These are phyloP conservation scores for Imbricaverruca yamaguchii DNA, from an alignment of 2,888 invertebrate species.

Conservation along the genomic window DNA sequence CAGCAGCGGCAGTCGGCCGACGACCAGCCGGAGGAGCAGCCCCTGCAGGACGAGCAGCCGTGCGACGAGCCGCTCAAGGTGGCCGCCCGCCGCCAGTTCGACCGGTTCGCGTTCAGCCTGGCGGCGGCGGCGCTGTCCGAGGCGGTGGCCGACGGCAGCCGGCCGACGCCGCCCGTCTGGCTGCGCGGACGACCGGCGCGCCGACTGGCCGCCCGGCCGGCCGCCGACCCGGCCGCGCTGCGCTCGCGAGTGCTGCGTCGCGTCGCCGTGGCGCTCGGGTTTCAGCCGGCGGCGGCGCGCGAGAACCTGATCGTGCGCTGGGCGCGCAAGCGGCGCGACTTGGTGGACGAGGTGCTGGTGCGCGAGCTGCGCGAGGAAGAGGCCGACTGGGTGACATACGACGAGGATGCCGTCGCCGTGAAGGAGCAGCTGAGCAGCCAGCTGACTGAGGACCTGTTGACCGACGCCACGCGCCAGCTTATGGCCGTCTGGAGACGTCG, in stretches of 20 bases:
- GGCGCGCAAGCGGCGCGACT: slow-evolving; percentile 57
- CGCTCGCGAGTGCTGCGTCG: slow-evolving; percentile 48
- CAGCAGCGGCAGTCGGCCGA: neutral
- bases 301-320: slow-evolving; percentile 54
- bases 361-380: slow-evolving; percentile 64
- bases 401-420: slow-evolving; percentile 59
- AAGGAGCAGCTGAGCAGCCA: slow-evolving; percentile 51
- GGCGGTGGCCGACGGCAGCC: slow-evolving; percentile 44
- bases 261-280: slow-evolving; percentile 49
- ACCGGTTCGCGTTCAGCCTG: slow-evolving; percentile 52
- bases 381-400: slow-evolving; percentile 63
- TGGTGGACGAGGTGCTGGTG: slow-evolving; percentile 62
- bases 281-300: slow-evolving; percentile 47
- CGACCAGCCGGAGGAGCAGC: neutral
- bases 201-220: slow-evolving; percentile 10
- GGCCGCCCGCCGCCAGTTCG: slow-evolving; percentile 31
- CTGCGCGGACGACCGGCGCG: slow-evolving; percentile 43
- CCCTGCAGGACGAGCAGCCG: neutral
- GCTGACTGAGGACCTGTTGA: neutral
- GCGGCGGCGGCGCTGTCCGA: slow-evolving; percentile 53
- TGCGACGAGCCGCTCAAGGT: slow-evolving; percentile 26
- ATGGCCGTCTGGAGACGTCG: neutral
- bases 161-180: slow-evolving; percentile 48
- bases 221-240: slow-evolving; percentile 45
- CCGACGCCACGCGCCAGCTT: neutral